phyloP scores from a whole-genome alignment of 2,113 vertebrate genomes.

The Zosterops japonicus region DNA sequence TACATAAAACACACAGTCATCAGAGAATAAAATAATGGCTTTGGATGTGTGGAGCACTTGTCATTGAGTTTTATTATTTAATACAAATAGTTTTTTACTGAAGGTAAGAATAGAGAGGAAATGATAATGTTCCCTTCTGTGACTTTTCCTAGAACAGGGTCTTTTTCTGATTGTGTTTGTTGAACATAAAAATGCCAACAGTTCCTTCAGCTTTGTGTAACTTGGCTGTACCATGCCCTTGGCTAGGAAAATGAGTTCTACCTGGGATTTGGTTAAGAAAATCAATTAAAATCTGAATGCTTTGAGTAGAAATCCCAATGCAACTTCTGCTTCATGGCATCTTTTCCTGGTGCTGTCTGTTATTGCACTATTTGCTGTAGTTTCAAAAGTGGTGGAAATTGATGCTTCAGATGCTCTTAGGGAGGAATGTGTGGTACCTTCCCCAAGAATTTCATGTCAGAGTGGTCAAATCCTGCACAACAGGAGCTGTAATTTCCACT shows the following conservation, averaged over 20 bases:
- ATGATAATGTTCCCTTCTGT: not conserved
- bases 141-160: not conserved
- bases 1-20: not conserved
- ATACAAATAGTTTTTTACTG: not conserved
- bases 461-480: not conserved
- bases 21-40: not conserved
- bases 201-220: not conserved
- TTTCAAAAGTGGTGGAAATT: not conserved
- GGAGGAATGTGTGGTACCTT: not conserved
- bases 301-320: not conserved
- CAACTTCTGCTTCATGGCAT: not conserved
- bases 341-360: not conserved
- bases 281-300: not conserved
- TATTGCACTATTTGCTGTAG: not conserved
- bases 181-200: not conserved
- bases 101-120: not conserved
- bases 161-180: not conserved
- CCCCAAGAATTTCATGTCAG: not conserved
- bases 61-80: not conserved
- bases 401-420: not conserved
- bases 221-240: not conserved
- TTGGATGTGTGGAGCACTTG: not conserved
- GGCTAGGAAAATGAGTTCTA: not conserved
- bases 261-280: not conserved
- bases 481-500: not conserved